Percentiles rank a stretch among this genome's conserved stretches.
Evolutionary conservation across 1,140 invertebrate genomes (phyloP).

Genomic region (Drosophila jambulina): DNA sequence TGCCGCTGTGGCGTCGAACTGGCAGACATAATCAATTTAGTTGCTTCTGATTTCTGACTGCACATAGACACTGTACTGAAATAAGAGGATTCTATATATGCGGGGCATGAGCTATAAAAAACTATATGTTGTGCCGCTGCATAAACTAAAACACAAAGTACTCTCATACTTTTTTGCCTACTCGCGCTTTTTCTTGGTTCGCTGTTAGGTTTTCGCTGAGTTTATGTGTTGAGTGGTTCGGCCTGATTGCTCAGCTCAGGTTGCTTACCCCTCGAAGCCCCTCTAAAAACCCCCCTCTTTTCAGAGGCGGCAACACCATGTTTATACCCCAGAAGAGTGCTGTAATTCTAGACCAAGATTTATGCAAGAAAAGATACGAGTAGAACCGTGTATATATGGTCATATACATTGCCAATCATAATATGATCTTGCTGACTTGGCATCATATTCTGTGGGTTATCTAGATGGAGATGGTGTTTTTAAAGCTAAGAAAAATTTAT

Average conservation of each 20-base stretch:
- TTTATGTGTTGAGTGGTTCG: conserved; percentile 49
- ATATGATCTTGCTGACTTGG: conserved; percentile 7
- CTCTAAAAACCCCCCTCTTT: not conserved
- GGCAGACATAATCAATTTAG: conserved; percentile 72
- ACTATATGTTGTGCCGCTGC: conserved; percentile 65
- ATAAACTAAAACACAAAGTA: conserved; percentile 69
- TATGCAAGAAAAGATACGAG: conserved; percentile 1
- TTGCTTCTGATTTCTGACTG: conserved; percentile 74
- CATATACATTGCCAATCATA: not conserved
- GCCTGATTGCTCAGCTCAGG: conserved; percentile 77
- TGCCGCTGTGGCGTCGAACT: not conserved
- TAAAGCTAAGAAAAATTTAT: no score
- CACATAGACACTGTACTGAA: conserved; percentile 28
- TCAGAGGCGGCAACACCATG: conserved; percentile 14
- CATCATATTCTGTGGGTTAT: not conserved
- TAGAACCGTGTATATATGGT: not conserved
- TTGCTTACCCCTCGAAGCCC: conserved; percentile 34
- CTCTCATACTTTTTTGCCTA: conserved; percentile 45
- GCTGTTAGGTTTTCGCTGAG: conserved; percentile 27
- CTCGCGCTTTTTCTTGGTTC: conserved; percentile 28
- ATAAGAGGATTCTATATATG: conserved; percentile 36
- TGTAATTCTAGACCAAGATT: conserved; percentile 32
- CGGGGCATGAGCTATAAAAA: conserved; percentile 32
- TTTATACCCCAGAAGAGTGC: conserved; percentile 20
- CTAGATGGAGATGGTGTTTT: no score